A percentile compares a stretch with the other conserved stretches of the same genome.
Evolutionary conservation across 1,140 invertebrate species (phyloP).

Genomic region (Drosophila micromelanica): DNA sequence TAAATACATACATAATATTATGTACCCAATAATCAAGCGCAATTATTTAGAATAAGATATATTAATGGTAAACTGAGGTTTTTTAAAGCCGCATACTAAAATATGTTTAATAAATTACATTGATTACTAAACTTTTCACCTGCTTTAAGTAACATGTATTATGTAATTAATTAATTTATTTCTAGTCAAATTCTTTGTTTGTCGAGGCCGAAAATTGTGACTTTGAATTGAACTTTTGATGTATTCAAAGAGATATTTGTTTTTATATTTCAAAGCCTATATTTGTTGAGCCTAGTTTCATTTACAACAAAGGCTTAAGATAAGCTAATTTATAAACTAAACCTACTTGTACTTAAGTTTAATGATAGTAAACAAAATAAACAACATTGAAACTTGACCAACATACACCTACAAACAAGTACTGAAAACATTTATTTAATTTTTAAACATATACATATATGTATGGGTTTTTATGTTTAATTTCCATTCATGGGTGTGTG

Average conservation of each 20-base stretch:
- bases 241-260: slow-evolving; percentile 29
- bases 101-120: slow-evolving; percentile 4
- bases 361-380: slow-evolving; percentile 41
- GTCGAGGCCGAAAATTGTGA: neutral
- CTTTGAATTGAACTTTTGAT: neutral
- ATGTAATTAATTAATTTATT: too few species aligned
- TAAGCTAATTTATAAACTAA: slow-evolving; percentile 18
- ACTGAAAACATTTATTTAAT: neutral
- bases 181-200: slow-evolving; percentile 9
- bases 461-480: neutral
- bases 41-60: slow-evolving; percentile 38
- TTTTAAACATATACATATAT: neutral
- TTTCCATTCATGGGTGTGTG: slow-evolving; percentile 31
- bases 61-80: slow-evolving; percentile 34
- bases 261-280: slow-evolving; percentile 16
- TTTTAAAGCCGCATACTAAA: slow-evolving; percentile 26
- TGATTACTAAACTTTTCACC: slow-evolving; percentile 22
- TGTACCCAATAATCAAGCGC: slow-evolving; percentile 35
- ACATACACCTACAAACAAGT: slow-evolving; percentile 10
- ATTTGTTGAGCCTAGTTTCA: slow-evolving; percentile 15
- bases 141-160: slow-evolving; percentile 3
- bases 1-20: slow-evolving; percentile 10
- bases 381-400: slow-evolving; percentile 35
- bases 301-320: neutral
- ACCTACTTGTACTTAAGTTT: slow-evolving; percentile 39